Base-by-base conservation (phyloP, 2,797 vertebrate species). In the Petrocephalus sullivani region DNA sequence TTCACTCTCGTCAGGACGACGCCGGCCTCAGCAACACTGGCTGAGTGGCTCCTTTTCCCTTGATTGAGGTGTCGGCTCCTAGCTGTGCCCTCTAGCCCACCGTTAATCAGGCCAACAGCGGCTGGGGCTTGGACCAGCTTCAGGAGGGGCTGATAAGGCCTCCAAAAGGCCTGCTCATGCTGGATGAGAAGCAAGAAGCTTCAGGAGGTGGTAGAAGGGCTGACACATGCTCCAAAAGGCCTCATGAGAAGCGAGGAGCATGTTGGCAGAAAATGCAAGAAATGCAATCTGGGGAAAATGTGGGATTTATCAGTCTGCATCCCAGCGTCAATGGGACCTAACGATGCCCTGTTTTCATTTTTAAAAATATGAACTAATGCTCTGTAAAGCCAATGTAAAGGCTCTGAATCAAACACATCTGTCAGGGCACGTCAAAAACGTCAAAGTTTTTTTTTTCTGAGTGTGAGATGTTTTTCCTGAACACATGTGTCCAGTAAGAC, bases 21-120 rank as follows among this genome's bases (percentile, higher is more conserved):
- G 97, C 97, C 97, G 96, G 97, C 96, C 97, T 98, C 96, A 96
- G 97, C 96, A 96, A 94, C 97, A 97, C 97, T 97, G 96, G 97
- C 96, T 96, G 97, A 97, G 97, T 98, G 98, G 28, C 97, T 96
- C 96, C 95, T 96, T 97, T 94, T 97, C 97, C 98, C 96, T 98
- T 99, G 98, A 99, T 99, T 98, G 98, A 98, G 97, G 97, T 96
- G 96, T 97, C 97, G 96, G 97, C 97, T 98, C 94, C 97, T 97
- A 97, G 97, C 97, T 97, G 97, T 97, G 97, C 98, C 98, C 96
- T 96, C 96, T 96, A 98, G 98, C 98, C 97, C 96, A 97, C 96
- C 97, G 98, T 99, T 98, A 98, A 99, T 99, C 98, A 99, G 95
- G 92, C 93, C 94, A 96, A 96, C 96, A 96, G 96, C 97, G 96